Base-by-base conservation (phyloP, 2,888 invertebrate species). In the Eilema caniola region DNA sequence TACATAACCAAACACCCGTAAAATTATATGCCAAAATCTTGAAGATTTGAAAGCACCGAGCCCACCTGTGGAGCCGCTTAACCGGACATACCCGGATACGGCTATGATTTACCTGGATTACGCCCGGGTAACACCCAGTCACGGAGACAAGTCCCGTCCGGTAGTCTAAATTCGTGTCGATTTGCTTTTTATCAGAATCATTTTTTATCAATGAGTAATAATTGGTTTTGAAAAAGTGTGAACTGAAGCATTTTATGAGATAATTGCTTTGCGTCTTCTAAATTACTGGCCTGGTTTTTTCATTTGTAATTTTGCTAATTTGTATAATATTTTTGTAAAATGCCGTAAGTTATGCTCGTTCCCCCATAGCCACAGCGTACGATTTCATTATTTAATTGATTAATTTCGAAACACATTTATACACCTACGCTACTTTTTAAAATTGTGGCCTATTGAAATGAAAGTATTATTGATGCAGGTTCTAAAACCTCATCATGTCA, bases 51-150 rank as follows among this genome's bases (percentile, higher is more conserved):
- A 70, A 69, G 65, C 65, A 68, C 47, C 64, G 53, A 11, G n/a
- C 37, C 70, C 77, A 82, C 82, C 81, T 82, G 82, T 82, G 65
- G 83, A 71, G 69, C 24, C 66, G 76, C 70, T 81, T 79, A 77
- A 71, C 79, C 63, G 66, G 71, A 62, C 71, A 72, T 70, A 73
- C 71, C 73, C 72, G 71, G 75, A 77, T 77, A 74, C 69, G 77
- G 59, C 70, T 73, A 72, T 71, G 81, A 73, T 81, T 82, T 77
- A 72, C 77, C 75, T 70, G 79, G 81, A 81, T 82, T 82, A 82
- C 68, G 67, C 24, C 66, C 67, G 74, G 75, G 76, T 80, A 80
- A 67, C 71, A 71, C 78, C 77, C 75, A 71, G 78, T 76, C 68
- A 78, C 71, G 74, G 74, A 62, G 57, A 70, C 72, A 53, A 28